These are phyloP conservation scores for Macropodus opercularis DNA, from an alignment of 2,797 vertebrate genomes.

Conservation along the genomic window DNA sequence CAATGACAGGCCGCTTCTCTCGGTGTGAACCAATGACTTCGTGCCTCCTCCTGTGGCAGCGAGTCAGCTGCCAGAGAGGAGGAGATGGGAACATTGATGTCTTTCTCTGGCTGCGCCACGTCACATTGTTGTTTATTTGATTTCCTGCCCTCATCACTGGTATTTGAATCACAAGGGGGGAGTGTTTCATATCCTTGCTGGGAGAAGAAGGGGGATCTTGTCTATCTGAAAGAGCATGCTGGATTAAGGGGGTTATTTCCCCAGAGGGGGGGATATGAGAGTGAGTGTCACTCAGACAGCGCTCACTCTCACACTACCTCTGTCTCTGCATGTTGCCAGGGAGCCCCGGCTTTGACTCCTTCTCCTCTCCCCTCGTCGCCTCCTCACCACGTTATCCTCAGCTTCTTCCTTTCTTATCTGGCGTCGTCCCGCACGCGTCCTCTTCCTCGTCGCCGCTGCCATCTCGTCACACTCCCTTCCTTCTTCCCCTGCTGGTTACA, in stretches of 20 bases:
- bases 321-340: constrained; percentile 72
- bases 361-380: constrained; percentile 46
- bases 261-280: constrained; percentile 89
- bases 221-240: constrained; percentile 92
- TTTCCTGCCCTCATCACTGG: constrained; percentile 70
- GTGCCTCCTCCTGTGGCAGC: constrained; percentile 48
- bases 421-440: constrained; percentile 32
- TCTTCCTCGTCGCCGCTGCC: constrained; percentile 49
- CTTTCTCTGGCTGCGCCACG: constrained; percentile 68
- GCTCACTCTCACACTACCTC: constrained; percentile 70
- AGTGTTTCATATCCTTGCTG: constrained; percentile 88
- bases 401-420: constrained; percentile 32
- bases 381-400: constrained; percentile 52
- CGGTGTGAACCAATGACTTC: constrained; percentile 68
- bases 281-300: constrained; percentile 82
- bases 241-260: constrained; percentile 98
- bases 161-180: constrained; percentile 86
- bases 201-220: constrained; percentile 88
- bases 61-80: constrained; percentile 63
- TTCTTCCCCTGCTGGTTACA: constrained; percentile 69
- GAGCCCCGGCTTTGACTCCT: constrained; percentile 71
- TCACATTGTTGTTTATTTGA: constrained; percentile 76
- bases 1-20: constrained; percentile 68
- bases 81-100: constrained; percentile 71
- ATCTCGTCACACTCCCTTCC: constrained; percentile 52